Conservation (phyloP, 2,113 vertebrate genomes). For the Gymnogyps californianus region DNA sequence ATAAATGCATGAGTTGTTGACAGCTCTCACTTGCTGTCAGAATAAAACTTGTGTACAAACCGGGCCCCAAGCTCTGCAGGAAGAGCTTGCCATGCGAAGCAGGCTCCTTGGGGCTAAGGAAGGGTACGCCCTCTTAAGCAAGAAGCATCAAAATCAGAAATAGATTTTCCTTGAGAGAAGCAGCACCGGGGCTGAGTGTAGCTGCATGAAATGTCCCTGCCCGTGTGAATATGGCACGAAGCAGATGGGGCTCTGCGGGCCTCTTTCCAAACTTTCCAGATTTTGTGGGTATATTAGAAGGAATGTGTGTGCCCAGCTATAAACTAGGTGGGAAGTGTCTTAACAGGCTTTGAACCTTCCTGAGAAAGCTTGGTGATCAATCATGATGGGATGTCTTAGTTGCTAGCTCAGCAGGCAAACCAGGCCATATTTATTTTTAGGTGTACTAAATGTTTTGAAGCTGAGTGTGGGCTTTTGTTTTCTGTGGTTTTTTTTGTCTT, state of each 20-base stretch:
- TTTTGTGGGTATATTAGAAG: slow-evolving; percentile 11
- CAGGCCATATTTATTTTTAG: slow-evolving; percentile 14
- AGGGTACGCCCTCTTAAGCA: background rate
- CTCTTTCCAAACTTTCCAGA: slow-evolving; percentile 1
- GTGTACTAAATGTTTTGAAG: background rate
- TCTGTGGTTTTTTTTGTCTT: background rate
- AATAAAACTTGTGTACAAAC: background rate
- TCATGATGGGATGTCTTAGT: background rate
- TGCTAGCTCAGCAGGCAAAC: slow-evolving; percentile 29
- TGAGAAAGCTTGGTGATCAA: background rate
- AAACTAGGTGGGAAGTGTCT: background rate
- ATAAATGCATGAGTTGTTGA: background rate
- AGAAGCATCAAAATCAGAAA: background rate
- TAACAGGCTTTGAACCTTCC: slow-evolving; percentile 14
- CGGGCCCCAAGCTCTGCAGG: background rate
- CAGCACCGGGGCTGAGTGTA: background rate
- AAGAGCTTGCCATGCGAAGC: background rate
- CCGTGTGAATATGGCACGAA: background rate
- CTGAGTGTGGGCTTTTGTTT: background rate
- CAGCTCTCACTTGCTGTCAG: background rate
- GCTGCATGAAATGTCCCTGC: background rate
- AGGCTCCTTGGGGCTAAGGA: background rate
- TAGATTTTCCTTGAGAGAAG: background rate
- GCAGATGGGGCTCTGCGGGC: slow-evolving; percentile 64
- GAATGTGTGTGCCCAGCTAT: background rate